A percentile compares a stretch with the other conserved stretches of the same genome.
phyloP scores from a whole-genome alignment of 1,140 invertebrate species.

The Pteromalus puparum region DNA sequence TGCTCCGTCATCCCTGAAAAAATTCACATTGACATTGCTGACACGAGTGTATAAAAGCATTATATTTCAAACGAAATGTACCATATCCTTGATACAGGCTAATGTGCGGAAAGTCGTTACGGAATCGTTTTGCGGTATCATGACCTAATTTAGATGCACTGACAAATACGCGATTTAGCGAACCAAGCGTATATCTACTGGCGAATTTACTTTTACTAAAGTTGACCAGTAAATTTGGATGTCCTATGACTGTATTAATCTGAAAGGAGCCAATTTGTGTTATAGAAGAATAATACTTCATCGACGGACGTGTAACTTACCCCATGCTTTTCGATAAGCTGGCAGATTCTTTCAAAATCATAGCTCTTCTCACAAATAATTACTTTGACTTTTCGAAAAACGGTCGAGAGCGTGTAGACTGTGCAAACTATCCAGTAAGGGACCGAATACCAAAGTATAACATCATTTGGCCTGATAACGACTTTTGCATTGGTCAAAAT shows the following conservation, averaged over 20 bases:
- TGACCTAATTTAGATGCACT: conserved; percentile 55
- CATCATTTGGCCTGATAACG: neutral
- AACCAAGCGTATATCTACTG: conserved; percentile 50
- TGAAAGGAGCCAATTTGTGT: neutral
- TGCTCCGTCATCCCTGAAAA: conserved; percentile 47
- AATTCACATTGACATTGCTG: neutral
- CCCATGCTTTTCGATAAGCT: conserved; percentile 58
- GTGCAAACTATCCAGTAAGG: conserved; percentile 54
- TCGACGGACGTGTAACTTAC: conserved; percentile 33
- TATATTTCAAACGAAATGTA: conserved; percentile 25
- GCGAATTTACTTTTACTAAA: conserved; percentile 54
- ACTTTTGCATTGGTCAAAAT: neutral
- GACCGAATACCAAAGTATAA: conserved; percentile 28
- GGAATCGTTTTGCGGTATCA: conserved; percentile 53
- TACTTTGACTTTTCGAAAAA: conserved; percentile 24
- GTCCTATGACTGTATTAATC: conserved; percentile 57
- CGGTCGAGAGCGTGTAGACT: conserved; percentile 11
- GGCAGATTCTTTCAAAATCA: conserved; percentile 51
- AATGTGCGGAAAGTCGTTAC: conserved; percentile 46
- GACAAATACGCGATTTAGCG: conserved; percentile 54
- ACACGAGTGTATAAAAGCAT: neutral
- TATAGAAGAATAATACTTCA: neutral
- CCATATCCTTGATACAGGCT: conserved; percentile 54
- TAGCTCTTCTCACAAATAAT: conserved; percentile 43
- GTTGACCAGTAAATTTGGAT: conserved; percentile 50